Conservation (phyloP, 2,113 vertebrate genomes). For the Xenopus laevis region DNA sequence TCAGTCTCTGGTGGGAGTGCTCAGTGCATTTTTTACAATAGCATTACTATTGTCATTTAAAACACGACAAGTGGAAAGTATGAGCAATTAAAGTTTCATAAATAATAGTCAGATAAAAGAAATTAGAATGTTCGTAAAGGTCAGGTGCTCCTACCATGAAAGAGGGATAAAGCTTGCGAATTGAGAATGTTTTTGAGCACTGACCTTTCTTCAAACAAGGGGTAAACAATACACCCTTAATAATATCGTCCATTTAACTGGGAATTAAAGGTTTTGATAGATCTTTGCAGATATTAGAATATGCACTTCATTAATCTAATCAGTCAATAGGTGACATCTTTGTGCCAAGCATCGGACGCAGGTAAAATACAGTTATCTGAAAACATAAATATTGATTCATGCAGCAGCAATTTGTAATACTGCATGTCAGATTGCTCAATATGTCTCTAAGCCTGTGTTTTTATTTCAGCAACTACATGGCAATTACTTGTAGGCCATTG, state of each 20-base stretch:
- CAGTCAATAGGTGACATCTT: conserved; percentile 54
- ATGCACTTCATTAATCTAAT: conserved; percentile 53
- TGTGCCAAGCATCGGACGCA: conserved; percentile 49
- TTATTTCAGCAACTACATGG: conserved; percentile 42
- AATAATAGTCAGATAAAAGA: conserved; percentile 50
- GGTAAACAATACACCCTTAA: conserved; percentile 50
- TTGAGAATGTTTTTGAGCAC: conserved; percentile 53
- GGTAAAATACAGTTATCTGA: conserved; percentile 47
- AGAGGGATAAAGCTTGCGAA: conserved; percentile 50
- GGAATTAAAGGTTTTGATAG: conserved; percentile 53
- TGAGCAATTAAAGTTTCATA: conserved; percentile 44
- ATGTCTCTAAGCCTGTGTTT: conserved; percentile 39
- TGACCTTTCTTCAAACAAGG: conserved; percentile 67
- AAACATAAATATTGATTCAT: conserved; percentile 38
- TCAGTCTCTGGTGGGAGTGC: background rate
- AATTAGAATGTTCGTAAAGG: conserved; percentile 61
- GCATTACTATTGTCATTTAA: conserved; percentile 26
- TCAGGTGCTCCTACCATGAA: conserved; percentile 58
- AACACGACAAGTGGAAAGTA: background rate
- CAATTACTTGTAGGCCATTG: conserved; percentile 24
- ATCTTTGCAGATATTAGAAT: conserved; percentile 46
- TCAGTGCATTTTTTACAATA: background rate
- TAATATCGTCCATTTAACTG: conserved; percentile 56
- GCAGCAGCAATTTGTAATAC: conserved; percentile 40
- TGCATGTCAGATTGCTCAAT: conserved; percentile 43